Evolutionary conservation across 2,888 invertebrate species (phyloP), one percentile per base, ranked within the genome.

Genomic region (Suillia variegata): DNA sequence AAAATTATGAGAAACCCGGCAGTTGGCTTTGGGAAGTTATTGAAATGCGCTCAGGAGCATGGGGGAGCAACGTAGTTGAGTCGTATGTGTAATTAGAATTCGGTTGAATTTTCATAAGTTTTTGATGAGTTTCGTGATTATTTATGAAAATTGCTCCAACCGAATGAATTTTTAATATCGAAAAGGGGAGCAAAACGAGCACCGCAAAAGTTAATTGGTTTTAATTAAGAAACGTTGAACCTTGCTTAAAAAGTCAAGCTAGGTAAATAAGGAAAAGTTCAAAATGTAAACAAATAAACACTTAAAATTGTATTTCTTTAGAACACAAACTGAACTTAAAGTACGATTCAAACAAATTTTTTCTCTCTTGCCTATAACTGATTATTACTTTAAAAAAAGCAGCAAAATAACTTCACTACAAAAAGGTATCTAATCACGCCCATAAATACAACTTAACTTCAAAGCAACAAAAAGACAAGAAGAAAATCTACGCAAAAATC

Each of bases 81-180:
- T 55, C 73, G 76, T 76, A 78, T 75, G 75, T 73, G 77, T 77
- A 76, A 76, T 76, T 76, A 78, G 71, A 68, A 67, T 68, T 63
- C 59, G 62, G 34, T 62, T 59, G 55, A 63, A 62, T 61, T 59
- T 63, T 58, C 52, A 69, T 60, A 62, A 56, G 58, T 58, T 63
- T 58, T 56, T 58, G 65, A 38, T 38, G 33, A 38, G 52, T 54
- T 55, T 66, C 66, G 48, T 34, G 54, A 65, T 65, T 75, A 73
- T 73, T 74, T 76, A 74, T 76, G 76, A 67, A 73, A 71, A 76
- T 76, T 75, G 69, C 55, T 22, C 26, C 38, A 42, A 38, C 6
- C n/a, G 13, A 38, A 38, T 38, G 38, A 38, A 38, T 10, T 38
- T 38, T 38, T 38, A 38, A 38, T 38, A n/a, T 38, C 10, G 38